Evolutionary conservation across 2,797 vertebrate genomes (phyloP).

Genomic region (Phyllotis vaccarum): DNA sequence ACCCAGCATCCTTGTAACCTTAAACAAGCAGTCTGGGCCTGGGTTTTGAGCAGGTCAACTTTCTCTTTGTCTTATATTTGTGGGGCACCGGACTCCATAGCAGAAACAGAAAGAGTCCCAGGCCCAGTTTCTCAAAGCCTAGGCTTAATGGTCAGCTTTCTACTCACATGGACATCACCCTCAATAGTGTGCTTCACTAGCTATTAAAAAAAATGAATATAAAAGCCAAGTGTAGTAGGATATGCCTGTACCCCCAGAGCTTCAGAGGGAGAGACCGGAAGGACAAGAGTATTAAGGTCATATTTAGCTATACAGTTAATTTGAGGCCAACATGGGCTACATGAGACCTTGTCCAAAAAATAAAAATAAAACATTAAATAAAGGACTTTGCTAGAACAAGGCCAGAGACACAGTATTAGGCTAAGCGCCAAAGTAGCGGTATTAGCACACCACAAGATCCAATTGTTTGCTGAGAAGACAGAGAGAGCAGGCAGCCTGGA

Average conservation of each 20-base stretch:
- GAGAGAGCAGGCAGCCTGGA: neutral
- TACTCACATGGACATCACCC: conserved; percentile 52
- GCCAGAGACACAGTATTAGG: neutral
- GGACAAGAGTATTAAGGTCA: neutral
- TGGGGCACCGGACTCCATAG: neutral
- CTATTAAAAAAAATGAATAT: neutral
- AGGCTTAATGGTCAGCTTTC: neutral
- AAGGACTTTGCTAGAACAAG: conserved; percentile 41
- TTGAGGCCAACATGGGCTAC: neutral
- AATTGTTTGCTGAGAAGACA: neutral
- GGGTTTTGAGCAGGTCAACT: neutral
- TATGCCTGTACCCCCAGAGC: neutral
- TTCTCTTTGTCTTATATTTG: neutral
- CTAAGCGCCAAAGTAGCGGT: neutral
- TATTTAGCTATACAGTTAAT: neutral
- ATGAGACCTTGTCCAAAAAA: neutral
- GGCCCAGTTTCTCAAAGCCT: neutral
- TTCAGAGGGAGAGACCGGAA: neutral
- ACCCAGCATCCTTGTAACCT: neutral
- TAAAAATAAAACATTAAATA: conserved; percentile 54
- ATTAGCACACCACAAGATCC: neutral
- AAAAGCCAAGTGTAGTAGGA: neutral
- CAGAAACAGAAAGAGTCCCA: neutral
- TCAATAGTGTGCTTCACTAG: conserved; percentile 55
- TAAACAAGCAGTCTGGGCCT: neutral